These are phyloP conservation scores for Apamea crenata DNA, from an alignment of 2,888 invertebrate genomes.

Conservation along the genomic window DNA sequence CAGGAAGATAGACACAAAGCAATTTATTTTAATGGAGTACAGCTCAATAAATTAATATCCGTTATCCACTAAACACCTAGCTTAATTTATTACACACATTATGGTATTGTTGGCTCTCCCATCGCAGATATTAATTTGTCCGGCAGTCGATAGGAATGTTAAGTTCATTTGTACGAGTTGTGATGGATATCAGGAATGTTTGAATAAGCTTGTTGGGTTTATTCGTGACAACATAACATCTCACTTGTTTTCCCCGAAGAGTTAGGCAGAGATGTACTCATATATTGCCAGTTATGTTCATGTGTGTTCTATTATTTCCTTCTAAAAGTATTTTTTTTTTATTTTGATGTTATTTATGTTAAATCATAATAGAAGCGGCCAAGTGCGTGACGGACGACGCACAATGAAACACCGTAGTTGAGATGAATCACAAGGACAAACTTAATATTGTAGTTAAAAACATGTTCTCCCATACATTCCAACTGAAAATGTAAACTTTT, in stretches of 20 bases:
- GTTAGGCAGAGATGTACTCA: not conserved
- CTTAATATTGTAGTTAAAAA: too few species aligned
- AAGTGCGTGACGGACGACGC: not conserved
- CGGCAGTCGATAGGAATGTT: constrained; percentile 4
- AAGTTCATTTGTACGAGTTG: constrained; percentile 9
- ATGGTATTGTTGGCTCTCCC: constrained; percentile 28
- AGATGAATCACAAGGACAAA: not conserved
- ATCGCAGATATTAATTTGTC: constrained; percentile 20
- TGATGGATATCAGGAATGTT: constrained; percentile 3
- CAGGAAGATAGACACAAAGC: constrained; percentile 36
- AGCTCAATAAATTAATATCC: constrained; percentile 34
- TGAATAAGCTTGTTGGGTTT: constrained; percentile 2
- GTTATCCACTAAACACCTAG: constrained; percentile 37
- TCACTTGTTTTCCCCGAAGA: too few species aligned
- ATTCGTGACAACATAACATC: not conserved
- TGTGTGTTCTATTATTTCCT: not conserved
- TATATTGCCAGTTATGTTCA: not conserved
- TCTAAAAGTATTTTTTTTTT: too few species aligned
- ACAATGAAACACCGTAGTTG: not conserved
- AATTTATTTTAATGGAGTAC: constrained; percentile 44
- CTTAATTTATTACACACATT: constrained; percentile 37
- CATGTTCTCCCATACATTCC: too few species aligned
- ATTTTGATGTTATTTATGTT: not conserved
- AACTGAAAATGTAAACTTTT: too few species aligned
- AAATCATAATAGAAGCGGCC: not conserved